Evolutionary conservation across 2,888 invertebrate genomes (phyloP).

Genomic region (Pristionchus maxplancki): DNA sequence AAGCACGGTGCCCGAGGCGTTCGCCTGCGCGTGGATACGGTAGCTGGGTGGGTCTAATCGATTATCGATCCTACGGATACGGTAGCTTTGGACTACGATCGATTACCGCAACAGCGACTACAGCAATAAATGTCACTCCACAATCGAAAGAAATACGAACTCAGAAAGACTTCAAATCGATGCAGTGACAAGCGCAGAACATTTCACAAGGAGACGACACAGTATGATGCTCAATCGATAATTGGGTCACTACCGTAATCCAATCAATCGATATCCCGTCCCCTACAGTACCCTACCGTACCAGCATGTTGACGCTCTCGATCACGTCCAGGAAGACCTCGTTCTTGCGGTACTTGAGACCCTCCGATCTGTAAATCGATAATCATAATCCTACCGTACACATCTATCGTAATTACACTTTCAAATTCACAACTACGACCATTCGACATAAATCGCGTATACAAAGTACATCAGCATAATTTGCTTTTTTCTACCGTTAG

Average conservation of each 20-base stretch:
- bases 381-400: no score
- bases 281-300: slow-evolving; percentile 71
- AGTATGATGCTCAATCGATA: neutral
- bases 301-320: slow-evolving; percentile 94
- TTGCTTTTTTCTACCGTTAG: no score
- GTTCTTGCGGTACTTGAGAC: slow-evolving; percentile 98
- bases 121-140: neutral
- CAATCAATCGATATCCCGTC: neutral
- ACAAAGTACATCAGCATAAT: no score
- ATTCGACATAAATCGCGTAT: no score
- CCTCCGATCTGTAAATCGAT: slow-evolving; percentile 86
- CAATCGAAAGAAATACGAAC: neutral
- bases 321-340: slow-evolving; percentile 99
- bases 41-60: neutral
- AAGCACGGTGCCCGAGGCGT: slow-evolving; percentile 95
- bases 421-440: no score
- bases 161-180: neutral
- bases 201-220: neutral
- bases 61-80: neutral
- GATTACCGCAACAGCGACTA: no score
- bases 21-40: slow-evolving; percentile 82
- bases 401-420: no score
- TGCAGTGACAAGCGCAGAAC: neutral
- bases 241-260: neutral
- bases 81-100: no score